Evolutionary conservation across 2,797 vertebrate species (phyloP).

Genomic region (Lagorchestes hirsutus): DNA sequence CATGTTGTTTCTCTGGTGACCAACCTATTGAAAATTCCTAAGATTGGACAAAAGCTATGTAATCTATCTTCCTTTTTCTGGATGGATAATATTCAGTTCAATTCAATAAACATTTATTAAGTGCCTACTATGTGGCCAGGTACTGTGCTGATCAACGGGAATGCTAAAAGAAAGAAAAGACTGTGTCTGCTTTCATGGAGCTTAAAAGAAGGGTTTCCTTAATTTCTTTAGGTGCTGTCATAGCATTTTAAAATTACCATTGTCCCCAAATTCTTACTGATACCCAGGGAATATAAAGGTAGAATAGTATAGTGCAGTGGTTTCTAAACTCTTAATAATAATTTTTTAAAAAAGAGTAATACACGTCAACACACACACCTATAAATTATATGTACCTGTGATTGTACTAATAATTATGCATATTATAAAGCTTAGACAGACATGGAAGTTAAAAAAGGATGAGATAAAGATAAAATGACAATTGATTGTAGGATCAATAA

Average conservation of each 20-base stretch:
- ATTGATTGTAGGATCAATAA: background rate
- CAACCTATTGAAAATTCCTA: background rate
- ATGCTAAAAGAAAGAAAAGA: background rate
- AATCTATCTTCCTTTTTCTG: background rate
- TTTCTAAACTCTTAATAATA: background rate
- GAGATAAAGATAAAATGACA: background rate
- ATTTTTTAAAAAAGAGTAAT: background rate
- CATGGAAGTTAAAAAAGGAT: background rate
- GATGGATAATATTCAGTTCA: background rate
- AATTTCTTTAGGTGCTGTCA: constrained; percentile 2
- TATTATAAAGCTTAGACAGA: background rate
- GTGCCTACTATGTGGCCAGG: background rate
- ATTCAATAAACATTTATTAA: background rate
- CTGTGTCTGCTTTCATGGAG: background rate
- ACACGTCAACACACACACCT: background rate
- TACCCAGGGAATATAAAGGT: background rate
- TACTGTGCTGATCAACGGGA: background rate
- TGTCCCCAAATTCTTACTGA: background rate
- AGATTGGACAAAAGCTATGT: background rate
- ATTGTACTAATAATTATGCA: background rate
- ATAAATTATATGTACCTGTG: background rate
- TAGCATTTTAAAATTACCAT: constrained; percentile 9
- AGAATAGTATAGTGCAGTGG: background rate
- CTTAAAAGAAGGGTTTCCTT: background rate
- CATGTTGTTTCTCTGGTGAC: background rate